These are phyloP conservation scores for Ceuthmochares aereus DNA, from an alignment of 2,113 vertebrate species.

Conservation along the genomic window DNA sequence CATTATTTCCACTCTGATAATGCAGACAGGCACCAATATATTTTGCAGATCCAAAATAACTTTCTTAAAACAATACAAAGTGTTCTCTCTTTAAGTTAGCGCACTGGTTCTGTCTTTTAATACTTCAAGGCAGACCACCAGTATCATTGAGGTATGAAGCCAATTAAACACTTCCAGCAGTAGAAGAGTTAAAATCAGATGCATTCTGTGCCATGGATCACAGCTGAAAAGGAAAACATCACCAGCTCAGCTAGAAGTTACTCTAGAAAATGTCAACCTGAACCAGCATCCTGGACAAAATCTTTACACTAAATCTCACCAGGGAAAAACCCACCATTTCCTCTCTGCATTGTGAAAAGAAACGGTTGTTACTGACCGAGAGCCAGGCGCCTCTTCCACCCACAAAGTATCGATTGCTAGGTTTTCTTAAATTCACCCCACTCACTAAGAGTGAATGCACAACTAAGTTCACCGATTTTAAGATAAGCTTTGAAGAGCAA, in stretches of 20 bases:
- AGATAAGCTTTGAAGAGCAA: background rate
- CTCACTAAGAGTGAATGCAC: background rate
- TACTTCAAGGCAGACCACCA: background rate
- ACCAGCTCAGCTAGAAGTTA: background rate
- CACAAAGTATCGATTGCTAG: accelerated
- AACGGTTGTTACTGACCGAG: background rate
- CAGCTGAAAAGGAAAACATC: background rate
- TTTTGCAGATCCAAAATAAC: background rate
- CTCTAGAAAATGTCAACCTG: background rate
- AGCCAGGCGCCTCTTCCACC: background rate
- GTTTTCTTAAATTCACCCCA: background rate
- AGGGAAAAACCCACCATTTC: background rate
- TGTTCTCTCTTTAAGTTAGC: background rate
- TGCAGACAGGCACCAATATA: background rate
- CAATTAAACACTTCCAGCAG: background rate
- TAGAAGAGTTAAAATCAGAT: background rate
- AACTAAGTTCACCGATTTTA: background rate
- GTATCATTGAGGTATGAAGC: background rate
- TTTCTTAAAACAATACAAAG: background rate
- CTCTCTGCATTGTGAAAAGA: background rate
- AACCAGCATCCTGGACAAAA: background rate
- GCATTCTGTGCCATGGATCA: background rate
- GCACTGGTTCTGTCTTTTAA: background rate
- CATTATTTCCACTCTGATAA: background rate
- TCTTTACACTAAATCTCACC: background rate